phyloP scores from a whole-genome alignment of 2,113 vertebrate species.

The Fulmarus glacialis region DNA sequence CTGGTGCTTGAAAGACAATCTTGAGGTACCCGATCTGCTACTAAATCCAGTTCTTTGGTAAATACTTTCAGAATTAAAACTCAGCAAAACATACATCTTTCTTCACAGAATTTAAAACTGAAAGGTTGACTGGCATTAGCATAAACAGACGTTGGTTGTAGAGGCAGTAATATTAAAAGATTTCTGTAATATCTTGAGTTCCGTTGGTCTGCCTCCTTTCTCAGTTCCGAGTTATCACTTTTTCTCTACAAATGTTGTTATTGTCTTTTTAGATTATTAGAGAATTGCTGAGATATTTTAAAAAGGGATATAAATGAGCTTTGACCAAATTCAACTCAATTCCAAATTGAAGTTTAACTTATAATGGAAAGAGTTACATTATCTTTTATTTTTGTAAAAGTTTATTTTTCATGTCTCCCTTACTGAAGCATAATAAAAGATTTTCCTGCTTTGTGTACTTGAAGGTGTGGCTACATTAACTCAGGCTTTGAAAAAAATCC shows the following conservation, averaged over 20 bases:
- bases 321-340: background rate
- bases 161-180: background rate
- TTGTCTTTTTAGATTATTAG: background rate
- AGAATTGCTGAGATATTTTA: background rate
- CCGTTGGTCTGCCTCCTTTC: background rate
- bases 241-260: background rate
- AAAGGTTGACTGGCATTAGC: background rate
- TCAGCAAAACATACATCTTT: background rate
- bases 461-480: background rate
- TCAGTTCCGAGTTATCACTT: background rate
- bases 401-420: background rate
- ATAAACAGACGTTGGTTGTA: background rate
- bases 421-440: background rate
- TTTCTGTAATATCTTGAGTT: background rate
- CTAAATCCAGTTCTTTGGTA: background rate
- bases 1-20: background rate
- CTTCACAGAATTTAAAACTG: background rate
- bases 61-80: background rate
- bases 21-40: accelerated
- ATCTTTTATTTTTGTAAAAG: background rate
- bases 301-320: background rate
- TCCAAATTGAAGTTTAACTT: background rate
- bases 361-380: background rate
- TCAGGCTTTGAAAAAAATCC: background rate
- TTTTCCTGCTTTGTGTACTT: background rate